Evolutionary conservation across 2,113 vertebrate genomes (phyloP), one percentile per base, ranked within the genome.

Genomic region (Callocephalon fimbriatum): DNA sequence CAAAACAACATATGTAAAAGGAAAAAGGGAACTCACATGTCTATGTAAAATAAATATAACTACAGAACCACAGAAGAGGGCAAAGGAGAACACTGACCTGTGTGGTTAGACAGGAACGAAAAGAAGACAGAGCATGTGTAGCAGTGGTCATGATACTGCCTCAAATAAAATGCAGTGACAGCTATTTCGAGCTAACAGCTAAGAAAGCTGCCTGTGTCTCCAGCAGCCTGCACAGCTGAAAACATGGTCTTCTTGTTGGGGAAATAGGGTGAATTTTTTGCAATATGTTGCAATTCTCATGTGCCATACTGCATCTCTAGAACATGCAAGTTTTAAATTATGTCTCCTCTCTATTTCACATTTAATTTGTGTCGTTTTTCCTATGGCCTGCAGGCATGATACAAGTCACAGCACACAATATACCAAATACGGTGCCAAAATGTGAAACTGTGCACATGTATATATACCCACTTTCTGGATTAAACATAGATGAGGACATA

Each of bases 1-100:
- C 91, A 97, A 98, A 97, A 97, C 93, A 98, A 96, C 97, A 97
- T 97, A 97, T 97, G 95, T 94, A 97, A 98, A 98, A 98, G 87
- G 44, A 58, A 77, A 67, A 68, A 82, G 80, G 86, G 88, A 97
- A 86, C 73, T 84, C 70, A 4, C 62, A 74, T 96, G 89, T 92
- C 97, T 97, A 23, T 92, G 86, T 86, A 97, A 98, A 98, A 98
- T 91, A 98, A 97, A 98, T 97, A 97, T 62, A 96, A 97, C 95
- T 91, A 88, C 68, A 96, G 93, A 97, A 93, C 66, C 70, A 56
- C 70, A 70, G 81, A 95, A 86, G 62, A 95, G 84, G 95, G 88
- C 79, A 86, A 53, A 90, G 90, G 73, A 51, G 61, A 79, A 93
- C 38, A 53, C n/a, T 59, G 86, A 90, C 94, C 74, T 88, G 77